Conservation (phyloP, 64 coral and sea anemone genomes). For the Acropora yongei region DNA sequence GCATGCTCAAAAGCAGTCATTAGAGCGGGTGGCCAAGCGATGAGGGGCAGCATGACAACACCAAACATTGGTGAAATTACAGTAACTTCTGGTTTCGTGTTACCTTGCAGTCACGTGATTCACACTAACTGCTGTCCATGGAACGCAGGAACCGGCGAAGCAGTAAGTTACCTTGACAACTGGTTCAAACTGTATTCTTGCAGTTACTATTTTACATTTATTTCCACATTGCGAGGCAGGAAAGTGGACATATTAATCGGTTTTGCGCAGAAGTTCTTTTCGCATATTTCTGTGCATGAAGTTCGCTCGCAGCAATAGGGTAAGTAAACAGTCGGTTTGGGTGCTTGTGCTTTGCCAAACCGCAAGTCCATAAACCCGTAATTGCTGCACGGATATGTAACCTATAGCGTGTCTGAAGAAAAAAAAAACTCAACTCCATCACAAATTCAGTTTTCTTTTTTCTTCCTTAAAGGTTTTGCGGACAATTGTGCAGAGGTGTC, state of each 20-base stretch:
- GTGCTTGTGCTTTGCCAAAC: too few relatives aligned
- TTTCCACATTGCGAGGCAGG: too few relatives aligned
- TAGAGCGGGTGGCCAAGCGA: not conserved
- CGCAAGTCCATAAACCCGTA: too few relatives aligned
- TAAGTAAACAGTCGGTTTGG: too few relatives aligned
- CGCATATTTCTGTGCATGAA: too few relatives aligned
- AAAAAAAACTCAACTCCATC: too few relatives aligned
- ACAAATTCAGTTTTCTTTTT: not conserved
- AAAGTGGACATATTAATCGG: too few relatives aligned
- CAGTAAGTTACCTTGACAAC: not conserved
- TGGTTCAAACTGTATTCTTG: not conserved
- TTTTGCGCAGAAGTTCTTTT: too few relatives aligned
- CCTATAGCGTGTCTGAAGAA: too few relatives aligned
- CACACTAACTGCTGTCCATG: conserved; percentile 10
- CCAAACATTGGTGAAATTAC: conserved; percentile 12
- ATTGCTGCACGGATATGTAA: too few relatives aligned
- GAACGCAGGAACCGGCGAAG: conserved; percentile 14
- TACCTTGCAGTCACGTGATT: conserved; percentile 53
- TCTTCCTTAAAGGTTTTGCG: conserved; percentile 50
- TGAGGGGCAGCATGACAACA: not conserved
- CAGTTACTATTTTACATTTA: too few relatives aligned
- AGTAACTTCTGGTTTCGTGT: conserved; percentile 16
- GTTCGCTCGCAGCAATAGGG: too few relatives aligned
- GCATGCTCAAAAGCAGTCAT: not conserved
- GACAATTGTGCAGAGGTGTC: conserved; percentile 44